Evolutionary conservation across 2,888 invertebrate species (phyloP).

Genomic region (Odontocolon sp.): DNA sequence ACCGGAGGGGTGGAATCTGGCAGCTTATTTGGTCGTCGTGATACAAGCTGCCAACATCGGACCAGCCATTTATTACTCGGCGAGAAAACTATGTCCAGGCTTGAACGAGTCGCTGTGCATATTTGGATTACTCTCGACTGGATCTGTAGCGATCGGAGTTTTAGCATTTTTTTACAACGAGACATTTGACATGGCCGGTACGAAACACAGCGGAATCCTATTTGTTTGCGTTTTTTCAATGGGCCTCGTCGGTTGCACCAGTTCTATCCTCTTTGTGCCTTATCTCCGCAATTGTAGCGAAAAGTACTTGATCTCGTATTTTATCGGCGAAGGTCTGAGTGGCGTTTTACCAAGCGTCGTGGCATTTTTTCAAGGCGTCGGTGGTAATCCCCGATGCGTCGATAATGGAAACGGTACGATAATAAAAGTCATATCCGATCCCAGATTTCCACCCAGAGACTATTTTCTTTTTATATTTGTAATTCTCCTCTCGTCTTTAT

Average conservation of each 20-base stretch:
- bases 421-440: constrained; percentile 78
- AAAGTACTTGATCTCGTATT: constrained; percentile 90
- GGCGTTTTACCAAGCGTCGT: constrained; percentile 91
- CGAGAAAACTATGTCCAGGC: constrained; percentile 81
- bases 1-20: constrained; percentile 93
- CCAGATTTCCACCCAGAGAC: constrained; percentile 85
- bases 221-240: constrained; percentile 86
- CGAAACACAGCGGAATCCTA: constrained; percentile 83
- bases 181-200: constrained; percentile 82
- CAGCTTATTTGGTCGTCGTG: constrained; percentile 90
- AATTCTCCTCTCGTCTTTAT: constrained; percentile 85
- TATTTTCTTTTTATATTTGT: constrained; percentile 86
- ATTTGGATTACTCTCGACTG: constrained; percentile 82
- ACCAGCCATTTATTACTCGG: constrained; percentile 85
- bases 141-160: constrained; percentile 83
- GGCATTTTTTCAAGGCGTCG: constrained; percentile 90
- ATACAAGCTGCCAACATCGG: constrained; percentile 92
- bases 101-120: constrained; percentile 82
- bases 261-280: constrained; percentile 93
- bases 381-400: constrained; percentile 84
- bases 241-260: constrained; percentile 91
- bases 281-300: constrained; percentile 89
- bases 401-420: constrained; percentile 70
- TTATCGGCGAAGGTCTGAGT: constrained; percentile 91
- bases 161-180: constrained; percentile 84